Evolutionary conservation across 2,797 vertebrate genomes (phyloP).

Genomic region (Eurystomus glaucurus): DNA sequence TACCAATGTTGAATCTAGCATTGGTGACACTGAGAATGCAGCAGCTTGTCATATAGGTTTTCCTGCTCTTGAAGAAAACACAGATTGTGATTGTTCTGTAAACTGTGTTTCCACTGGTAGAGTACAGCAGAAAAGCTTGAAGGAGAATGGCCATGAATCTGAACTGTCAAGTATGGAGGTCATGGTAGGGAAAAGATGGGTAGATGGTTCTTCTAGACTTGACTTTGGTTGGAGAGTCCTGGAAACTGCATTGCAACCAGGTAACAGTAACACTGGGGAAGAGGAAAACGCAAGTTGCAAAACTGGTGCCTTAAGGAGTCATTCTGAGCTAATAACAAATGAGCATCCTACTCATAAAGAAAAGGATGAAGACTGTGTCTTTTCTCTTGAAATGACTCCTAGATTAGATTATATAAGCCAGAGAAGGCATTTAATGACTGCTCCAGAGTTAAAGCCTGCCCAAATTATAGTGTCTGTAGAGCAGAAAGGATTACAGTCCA

Average conservation of each 20-base stretch:
- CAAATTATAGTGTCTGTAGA: constrained; percentile 65
- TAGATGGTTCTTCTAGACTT: not conserved
- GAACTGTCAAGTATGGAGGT: not conserved
- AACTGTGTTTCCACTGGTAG: not conserved
- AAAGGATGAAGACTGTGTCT: not conserved
- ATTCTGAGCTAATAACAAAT: not conserved
- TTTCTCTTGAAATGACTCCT: constrained; percentile 13
- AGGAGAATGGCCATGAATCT: constrained; percentile 7
- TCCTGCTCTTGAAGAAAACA: constrained; percentile 49
- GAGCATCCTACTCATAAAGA: not conserved
- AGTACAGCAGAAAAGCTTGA: not conserved
- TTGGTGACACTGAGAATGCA: not conserved
- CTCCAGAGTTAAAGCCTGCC: constrained; percentile 12
- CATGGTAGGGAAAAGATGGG: not conserved
- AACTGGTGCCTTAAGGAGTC: not conserved
- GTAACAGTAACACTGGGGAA: not conserved
- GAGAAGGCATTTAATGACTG: not conserved
- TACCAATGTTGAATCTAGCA: not conserved
- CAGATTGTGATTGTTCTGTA: not conserved
- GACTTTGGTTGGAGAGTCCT: not conserved
- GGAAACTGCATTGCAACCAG: not conserved
- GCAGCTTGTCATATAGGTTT: not conserved
- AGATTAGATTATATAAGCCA: not conserved
- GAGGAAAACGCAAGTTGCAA: not conserved
- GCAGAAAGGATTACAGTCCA: constrained; percentile 66